phyloP scores from a whole-genome alignment of 2,888 invertebrate species.

The Gymnoscelis rufifasciata region DNA sequence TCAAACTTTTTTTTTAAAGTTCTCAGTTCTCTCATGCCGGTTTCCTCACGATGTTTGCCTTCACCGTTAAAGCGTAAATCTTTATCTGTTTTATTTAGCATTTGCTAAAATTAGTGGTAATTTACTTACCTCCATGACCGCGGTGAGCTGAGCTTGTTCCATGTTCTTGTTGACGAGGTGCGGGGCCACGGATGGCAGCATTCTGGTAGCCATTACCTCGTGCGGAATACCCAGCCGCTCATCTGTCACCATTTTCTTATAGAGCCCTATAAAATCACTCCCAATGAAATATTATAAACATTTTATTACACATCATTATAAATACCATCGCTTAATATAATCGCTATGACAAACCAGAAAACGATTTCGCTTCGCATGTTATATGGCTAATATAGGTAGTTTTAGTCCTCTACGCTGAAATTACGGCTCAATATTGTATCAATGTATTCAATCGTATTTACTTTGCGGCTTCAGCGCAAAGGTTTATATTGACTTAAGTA shows the following conservation, averaged over 20 bases:
- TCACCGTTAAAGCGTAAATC: no score
- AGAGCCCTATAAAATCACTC: slow-evolving; percentile 86
- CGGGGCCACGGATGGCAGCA: slow-evolving; percentile 94
- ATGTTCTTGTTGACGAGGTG: slow-evolving; percentile 90
- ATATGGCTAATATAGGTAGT: neutral
- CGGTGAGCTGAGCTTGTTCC: slow-evolving; percentile 59
- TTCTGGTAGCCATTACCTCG: slow-evolving; percentile 94
- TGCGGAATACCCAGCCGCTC: slow-evolving; percentile 94
- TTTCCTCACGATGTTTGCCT: no score
- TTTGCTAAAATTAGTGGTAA: no score
- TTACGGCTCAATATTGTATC: no score
- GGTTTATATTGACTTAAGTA: neutral
- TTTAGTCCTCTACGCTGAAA: no score
- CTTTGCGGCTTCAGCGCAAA: no score
- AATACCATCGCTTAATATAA: neutral
- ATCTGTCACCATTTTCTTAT: slow-evolving; percentile 92
- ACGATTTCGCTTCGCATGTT: neutral
- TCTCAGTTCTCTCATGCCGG: no score
- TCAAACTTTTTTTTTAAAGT: no score
- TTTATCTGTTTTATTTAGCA: no score
- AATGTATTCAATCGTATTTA: no score
- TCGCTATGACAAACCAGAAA: neutral
- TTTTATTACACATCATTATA: neutral
- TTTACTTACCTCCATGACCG: slow-evolving; percentile 59
- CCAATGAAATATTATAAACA: neutral